Base-by-base conservation (phyloP, 1,140 invertebrate genomes). In the Diuraphis noxia region DNA sequence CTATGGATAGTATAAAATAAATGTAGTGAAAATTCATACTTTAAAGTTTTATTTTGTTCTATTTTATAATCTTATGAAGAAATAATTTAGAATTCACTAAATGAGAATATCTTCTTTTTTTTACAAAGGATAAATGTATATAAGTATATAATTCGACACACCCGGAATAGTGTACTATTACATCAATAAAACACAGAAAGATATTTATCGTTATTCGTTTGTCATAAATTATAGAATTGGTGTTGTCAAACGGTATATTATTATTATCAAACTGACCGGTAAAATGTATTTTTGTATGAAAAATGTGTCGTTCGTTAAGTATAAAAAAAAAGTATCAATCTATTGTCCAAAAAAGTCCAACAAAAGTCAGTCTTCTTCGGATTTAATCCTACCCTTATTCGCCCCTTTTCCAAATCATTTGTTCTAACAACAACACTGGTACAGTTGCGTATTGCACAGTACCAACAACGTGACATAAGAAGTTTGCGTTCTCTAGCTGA, bases 381-480 rank as follows among this genome's bases (percentile, higher is more conserved):
- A 41, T 40, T 88, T 88, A 88, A 88, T 88, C 36, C 36, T 40
- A 63, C 25, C 49, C 36, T 88, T n/a, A n/a, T n/a, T 63, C 41
- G 3, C n/a, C 36, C 19, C 21, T 86, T 36, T 49, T 36, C 1
- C 8, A 36, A 36, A 43, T 86, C 8, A 4, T 36, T 40, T 40
- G 36, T 30, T 63, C 30, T 40, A 56, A 87, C 85, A 56, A 87
- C 85, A 87, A 56, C 23, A 30, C 19, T 38, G 40, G 21, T 49
- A n/a, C n/a, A 46, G 30, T 13, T n/a, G n/a, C 30, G 5, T 17
- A n/a, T n/a, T 56, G 25, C 34, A 30, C 19, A 88, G 17, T 41
- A 88, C 36, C 0, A 63, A 88, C 36, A 88, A 88, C 40, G 13
- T 40, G 30, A 25, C 49, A 63, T 86, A 88, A 88, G 86, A 63